phyloP scores from a whole-genome alignment of 2,113 vertebrate genomes.

The Rhineura floridana region DNA sequence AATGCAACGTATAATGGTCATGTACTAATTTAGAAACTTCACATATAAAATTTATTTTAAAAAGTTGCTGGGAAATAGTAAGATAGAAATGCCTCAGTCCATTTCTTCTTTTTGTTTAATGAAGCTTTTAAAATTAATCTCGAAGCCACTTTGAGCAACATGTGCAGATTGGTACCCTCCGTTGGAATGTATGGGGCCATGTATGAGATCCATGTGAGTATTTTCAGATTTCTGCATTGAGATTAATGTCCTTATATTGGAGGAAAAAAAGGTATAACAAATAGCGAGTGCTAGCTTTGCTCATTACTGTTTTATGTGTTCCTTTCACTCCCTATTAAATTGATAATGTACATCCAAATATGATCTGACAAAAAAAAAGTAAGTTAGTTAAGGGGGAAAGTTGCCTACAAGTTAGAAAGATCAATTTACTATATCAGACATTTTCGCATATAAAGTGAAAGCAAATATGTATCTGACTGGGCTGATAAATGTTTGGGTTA shows the following conservation, averaged over 20 bases:
- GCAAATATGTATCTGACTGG: conserved; percentile 50
- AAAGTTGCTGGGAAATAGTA: not conserved
- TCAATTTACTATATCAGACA: not conserved
- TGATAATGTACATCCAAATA: not conserved
- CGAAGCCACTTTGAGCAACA: not conserved
- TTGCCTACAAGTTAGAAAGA: not conserved
- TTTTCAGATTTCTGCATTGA: not conserved
- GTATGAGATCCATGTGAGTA: too few species aligned
- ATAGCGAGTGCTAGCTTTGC: not conserved
- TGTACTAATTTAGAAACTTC: not conserved
- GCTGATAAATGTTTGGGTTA: not conserved
- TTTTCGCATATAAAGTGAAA: not conserved
- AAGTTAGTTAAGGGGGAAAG: not conserved
- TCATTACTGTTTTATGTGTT: rapidly evolving
- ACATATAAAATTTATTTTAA: not conserved
- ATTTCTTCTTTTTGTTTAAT: not conserved
- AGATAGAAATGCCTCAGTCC: not conserved
- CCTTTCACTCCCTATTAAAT: not conserved
- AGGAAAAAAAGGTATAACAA: not conserved
- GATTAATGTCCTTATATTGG: not conserved
- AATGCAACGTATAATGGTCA: not conserved
- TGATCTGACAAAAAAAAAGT: not conserved
- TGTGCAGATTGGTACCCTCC: too few species aligned
- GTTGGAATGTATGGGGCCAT: too few species aligned
- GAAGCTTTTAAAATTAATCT: not conserved